Evolutionary conservation across 2,888 invertebrate genomes (phyloP).

Genomic region (Busseola fusca): DNA sequence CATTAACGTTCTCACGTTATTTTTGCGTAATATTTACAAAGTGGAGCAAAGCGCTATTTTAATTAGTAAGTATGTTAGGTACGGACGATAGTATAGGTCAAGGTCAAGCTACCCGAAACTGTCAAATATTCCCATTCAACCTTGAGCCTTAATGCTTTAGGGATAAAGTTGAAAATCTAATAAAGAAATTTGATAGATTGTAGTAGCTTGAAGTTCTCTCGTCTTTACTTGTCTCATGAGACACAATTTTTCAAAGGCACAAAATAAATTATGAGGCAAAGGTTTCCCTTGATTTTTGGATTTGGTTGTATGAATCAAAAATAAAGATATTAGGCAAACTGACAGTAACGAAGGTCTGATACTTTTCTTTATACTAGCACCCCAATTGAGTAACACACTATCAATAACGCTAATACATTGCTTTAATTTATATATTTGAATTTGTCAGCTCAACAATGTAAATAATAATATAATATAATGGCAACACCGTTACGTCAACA

Average conservation of each 20-base stretch:
- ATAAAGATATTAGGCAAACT: not conserved
- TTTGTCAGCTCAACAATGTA: not conserved
- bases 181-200: no score
- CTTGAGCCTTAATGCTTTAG: no score
- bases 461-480: no score
- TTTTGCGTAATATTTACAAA: slow-evolving; percentile 20
- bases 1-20: slow-evolving; percentile 33
- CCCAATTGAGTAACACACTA: not conserved
- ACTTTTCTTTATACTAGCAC: not conserved
- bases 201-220: no score
- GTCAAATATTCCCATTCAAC: no score
- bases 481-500: no score
- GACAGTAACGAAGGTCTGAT: not conserved
- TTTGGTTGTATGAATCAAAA: not conserved
- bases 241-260: not conserved
- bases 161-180: no score
- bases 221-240: not conserved
- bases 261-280: not conserved
- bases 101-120: no score
- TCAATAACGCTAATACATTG: not conserved
- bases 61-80: slow-evolving; percentile 6
- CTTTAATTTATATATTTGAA: not conserved
- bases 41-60: slow-evolving; percentile 2
- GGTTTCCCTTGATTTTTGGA: not conserved
- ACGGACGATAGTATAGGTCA: no score